These are phyloP conservation scores for Aurelia aurita DNA, from an alignment of 30 jellyfish, hydroid and myxozoan genomes.

Conservation along the genomic window DNA sequence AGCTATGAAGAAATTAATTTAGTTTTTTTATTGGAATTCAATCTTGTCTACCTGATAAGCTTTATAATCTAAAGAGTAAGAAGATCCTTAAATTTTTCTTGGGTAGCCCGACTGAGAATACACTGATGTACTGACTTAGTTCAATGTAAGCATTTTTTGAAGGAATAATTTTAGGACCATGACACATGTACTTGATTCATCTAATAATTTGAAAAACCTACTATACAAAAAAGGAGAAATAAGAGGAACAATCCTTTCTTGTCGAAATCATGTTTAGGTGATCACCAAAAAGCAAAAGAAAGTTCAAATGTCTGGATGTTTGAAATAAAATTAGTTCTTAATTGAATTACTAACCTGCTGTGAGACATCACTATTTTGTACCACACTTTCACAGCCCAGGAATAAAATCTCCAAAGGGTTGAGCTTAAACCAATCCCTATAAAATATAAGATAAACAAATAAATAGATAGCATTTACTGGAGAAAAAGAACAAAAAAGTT, in stretches of 20 bases:
- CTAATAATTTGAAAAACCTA: too few relatives aligned
- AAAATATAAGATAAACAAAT: neutral
- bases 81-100: neutral
- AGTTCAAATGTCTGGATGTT: neutral
- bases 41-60: neutral
- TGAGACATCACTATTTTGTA: slow-evolving; percentile 3
- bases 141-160: neutral
- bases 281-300: neutral
- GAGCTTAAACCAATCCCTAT: slow-evolving; percentile 79
- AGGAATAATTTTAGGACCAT: neutral
- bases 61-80: neutral
- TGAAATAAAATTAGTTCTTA: neutral
- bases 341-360: slow-evolving; percentile 22
- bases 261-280: too few relatives aligned
- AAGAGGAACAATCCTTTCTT: too few relatives aligned
- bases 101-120: too few relatives aligned
- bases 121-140: too few relatives aligned
- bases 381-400: slow-evolving; percentile 77
- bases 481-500: too few relatives aligned
- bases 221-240: too few relatives aligned
- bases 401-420: slow-evolving; percentile 64
- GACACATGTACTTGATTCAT: too few relatives aligned
- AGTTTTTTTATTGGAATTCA: neutral
- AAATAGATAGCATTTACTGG: too few relatives aligned
- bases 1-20: slow-evolving; percentile 32